A percentile compares a stretch with the other conserved stretches of the same genome.
Evolutionary conservation across 2,113 vertebrate genomes (phyloP).

Genomic region (Poeciliopsis retropinna): DNA sequence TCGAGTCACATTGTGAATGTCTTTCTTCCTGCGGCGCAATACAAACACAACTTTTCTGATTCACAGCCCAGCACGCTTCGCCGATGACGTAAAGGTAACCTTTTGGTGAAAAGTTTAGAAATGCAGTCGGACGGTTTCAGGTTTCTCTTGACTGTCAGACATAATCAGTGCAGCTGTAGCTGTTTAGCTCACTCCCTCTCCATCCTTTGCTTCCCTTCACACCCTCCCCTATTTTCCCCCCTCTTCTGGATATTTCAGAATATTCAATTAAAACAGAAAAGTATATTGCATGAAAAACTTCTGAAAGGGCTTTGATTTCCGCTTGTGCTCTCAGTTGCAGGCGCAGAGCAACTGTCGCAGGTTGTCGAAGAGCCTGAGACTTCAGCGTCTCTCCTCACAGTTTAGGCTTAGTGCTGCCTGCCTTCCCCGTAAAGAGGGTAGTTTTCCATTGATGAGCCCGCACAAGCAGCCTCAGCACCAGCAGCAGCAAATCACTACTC

Average conservation of each 20-base stretch:
- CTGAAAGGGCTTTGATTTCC: constrained; percentile 74
- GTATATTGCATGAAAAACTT: constrained; percentile 54
- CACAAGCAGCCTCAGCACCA: constrained; percentile 65
- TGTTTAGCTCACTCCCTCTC: constrained; percentile 21
- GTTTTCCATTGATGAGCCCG: constrained; percentile 78
- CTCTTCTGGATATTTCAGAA: constrained; percentile 24
- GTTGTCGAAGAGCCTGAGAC: constrained; percentile 55
- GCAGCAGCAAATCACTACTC: constrained; percentile 77
- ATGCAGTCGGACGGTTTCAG: not conserved
- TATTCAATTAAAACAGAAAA: constrained; percentile 60
- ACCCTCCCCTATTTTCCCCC: constrained; percentile 8
- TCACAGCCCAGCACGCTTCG: not conserved
- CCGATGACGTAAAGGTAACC: not conserved
- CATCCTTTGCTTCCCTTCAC: constrained; percentile 36
- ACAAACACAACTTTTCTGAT: not conserved
- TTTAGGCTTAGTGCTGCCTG: constrained; percentile 65
- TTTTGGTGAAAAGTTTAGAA: not conserved
- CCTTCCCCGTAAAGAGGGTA: constrained; percentile 68
- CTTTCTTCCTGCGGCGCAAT: not conserved
- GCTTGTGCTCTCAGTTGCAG: constrained; percentile 61
- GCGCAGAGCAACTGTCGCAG: constrained; percentile 35
- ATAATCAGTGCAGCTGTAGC: constrained; percentile 42
- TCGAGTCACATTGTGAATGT: not conserved
- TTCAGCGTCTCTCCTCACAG: constrained; percentile 64
- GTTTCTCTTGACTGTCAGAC: constrained; percentile 20